Percentiles rank a stretch among this genome's conserved stretches.
Conservation (phyloP, 2,888 invertebrate species). For the Watsonalla binaria region DNA sequence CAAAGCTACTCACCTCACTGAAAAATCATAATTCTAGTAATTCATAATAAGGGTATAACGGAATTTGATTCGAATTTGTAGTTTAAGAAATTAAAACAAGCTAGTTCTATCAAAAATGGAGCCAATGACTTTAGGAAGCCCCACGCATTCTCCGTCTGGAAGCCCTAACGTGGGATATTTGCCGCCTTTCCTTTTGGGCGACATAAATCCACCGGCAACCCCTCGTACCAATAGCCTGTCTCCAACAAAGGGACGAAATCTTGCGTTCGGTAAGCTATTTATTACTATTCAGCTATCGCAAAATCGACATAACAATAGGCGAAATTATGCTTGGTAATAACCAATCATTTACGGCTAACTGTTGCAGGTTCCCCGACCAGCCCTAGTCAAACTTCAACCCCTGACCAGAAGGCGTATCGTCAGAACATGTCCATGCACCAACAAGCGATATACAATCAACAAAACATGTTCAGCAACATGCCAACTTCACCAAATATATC, state of each 20-base stretch:
- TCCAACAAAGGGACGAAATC: conserved; percentile 76
- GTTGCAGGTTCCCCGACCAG: conserved; percentile 66
- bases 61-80: conserved; percentile 1
- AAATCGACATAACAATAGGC: no score
- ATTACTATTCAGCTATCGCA: not conserved
- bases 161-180: conserved; percentile 83
- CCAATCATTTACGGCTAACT: not conserved
- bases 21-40: no score
- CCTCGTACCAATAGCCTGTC: conserved; percentile 80
- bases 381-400: conserved; percentile 65
- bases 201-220: conserved; percentile 78
- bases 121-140: conserved; percentile 90
- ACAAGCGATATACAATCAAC: conserved; percentile 68
- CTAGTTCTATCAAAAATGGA: conserved; percentile 79
- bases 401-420: conserved; percentile 67
- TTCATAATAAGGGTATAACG: no score
- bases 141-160: conserved; percentile 84
- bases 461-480: conserved; percentile 51
- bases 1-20: no score
- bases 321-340: not conserved
- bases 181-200: conserved; percentile 88
- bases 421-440: conserved; percentile 72
- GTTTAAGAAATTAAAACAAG: conserved; percentile 4
- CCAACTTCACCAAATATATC: conserved; percentile 58
- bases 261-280: conserved; percentile 77